These are phyloP conservation scores for Odocoileus virginianus DNA, from an alignment of 2,113 vertebrate species.

Conservation along the genomic window DNA sequence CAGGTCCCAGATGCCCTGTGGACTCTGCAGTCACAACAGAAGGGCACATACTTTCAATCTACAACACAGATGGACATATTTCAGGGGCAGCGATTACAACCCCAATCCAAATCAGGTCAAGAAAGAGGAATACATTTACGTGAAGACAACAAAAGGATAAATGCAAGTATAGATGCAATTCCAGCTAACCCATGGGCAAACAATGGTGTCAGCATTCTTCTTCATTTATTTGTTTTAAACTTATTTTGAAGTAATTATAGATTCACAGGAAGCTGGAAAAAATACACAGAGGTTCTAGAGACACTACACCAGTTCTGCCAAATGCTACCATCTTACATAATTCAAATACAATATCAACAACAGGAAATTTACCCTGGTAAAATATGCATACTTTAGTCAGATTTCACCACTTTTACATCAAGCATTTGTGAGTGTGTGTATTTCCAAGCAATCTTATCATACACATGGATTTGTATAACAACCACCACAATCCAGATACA, in stretches of 20 bases:
- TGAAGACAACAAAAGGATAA: not conserved
- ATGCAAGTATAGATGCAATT: not conserved
- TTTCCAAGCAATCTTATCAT: not conserved
- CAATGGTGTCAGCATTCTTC: not conserved
- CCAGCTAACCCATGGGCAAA: not conserved
- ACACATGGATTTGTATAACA: not conserved
- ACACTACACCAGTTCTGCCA: not conserved
- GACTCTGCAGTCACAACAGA: not conserved
- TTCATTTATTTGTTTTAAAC: not conserved
- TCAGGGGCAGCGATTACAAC: not conserved
- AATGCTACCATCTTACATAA: not conserved
- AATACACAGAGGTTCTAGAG: fast-evolving
- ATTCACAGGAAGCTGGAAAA: not conserved
- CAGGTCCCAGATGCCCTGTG: conserved; percentile 24
- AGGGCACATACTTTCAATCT: not conserved
- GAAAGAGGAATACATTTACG: not conserved
- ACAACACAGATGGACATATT: not conserved
- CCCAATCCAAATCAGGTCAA: not conserved
- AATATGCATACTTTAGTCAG: not conserved
- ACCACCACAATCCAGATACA: not conserved
- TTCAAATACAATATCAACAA: not conserved
- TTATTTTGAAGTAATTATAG: not conserved
- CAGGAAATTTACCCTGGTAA: not conserved
- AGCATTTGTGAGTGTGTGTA: not conserved
- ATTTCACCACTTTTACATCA: not conserved